Conservation (phyloP, 2,797 vertebrate species). For the Anguilla marmorata region DNA sequence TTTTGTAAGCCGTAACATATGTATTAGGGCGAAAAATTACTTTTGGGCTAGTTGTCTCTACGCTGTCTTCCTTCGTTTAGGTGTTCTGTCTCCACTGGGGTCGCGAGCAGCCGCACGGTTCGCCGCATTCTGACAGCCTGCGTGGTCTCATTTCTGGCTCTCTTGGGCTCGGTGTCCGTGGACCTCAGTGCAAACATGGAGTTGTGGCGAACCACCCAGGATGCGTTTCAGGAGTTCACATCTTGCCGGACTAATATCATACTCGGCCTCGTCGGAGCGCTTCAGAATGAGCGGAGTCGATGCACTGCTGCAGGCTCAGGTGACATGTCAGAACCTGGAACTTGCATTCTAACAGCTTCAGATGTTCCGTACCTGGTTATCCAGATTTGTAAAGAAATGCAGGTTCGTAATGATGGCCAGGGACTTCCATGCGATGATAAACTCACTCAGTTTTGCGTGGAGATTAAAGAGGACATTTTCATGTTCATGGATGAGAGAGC, state of each 20-base stretch:
- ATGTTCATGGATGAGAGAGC: conserved; percentile 47
- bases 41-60: background rate
- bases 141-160: conserved; percentile 74
- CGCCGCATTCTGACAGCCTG: conserved; percentile 75
- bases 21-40: background rate
- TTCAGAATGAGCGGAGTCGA: conserved; percentile 70
- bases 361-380: conserved; percentile 44
- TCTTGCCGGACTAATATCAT: conserved; percentile 73
- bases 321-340: conserved; percentile 25
- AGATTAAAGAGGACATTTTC: conserved; percentile 44
- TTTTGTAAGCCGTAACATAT: background rate
- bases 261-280: conserved; percentile 61
- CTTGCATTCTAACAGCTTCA: background rate
- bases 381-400: conserved; percentile 58
- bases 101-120: conserved; percentile 66
- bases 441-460: conserved; percentile 59
- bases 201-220: conserved; percentile 64
- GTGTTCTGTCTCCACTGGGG: conserved; percentile 50
- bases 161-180: conserved; percentile 74
- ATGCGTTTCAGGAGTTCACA: conserved; percentile 64
- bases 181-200: conserved; percentile 72
- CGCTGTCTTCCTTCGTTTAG: conserved; percentile 43
- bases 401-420: conserved; percentile 36
- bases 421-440: conserved; percentile 61
- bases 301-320: conserved; percentile 30